These are phyloP conservation scores for Vanessa cardui DNA, from an alignment of 2,888 invertebrate genomes.

Conservation along the genomic window DNA sequence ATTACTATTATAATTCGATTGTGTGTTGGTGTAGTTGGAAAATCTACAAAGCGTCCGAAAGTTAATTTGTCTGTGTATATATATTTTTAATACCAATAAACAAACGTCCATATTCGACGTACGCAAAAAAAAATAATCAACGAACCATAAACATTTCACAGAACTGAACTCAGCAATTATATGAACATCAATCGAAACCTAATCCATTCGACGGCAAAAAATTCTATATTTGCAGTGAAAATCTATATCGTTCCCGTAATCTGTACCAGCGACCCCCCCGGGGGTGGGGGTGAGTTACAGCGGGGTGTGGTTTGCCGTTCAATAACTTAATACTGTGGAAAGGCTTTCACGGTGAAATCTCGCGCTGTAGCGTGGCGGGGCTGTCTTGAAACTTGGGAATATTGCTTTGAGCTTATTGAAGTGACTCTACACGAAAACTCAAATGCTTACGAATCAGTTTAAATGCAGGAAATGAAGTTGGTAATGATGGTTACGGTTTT, in stretches of 20 bases:
- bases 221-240: conserved; percentile 34
- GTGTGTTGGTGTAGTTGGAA: too few species aligned
- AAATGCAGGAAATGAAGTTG: background rate
- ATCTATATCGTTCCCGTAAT: conserved; percentile 56
- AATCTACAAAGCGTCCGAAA: too few species aligned
- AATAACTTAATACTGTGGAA: conserved; percentile 83
- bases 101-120: too few species aligned
- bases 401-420: conserved; percentile 10
- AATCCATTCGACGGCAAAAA: conserved; percentile 28
- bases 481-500: too few species aligned
- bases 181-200: conserved; percentile 30
- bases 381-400: conserved; percentile 55
- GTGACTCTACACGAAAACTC: conserved; percentile 10
- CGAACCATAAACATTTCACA: conserved; percentile 15
- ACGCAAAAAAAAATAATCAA: conserved; percentile 15
- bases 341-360: conserved; percentile 83
- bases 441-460: background rate
- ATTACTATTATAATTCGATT: too few species aligned
- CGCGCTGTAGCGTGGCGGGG: conserved; percentile 58
- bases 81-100: too few species aligned
- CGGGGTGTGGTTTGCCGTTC: conserved; percentile 83
- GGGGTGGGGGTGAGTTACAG: conserved; percentile 66
- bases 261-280: conserved; percentile 49
- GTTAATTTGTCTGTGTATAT: too few species aligned
- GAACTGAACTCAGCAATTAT: conserved; percentile 23